These are phyloP conservation scores for Thinocorus orbignyianus DNA, from an alignment of 2,113 vertebrate species.

Conservation along the genomic window DNA sequence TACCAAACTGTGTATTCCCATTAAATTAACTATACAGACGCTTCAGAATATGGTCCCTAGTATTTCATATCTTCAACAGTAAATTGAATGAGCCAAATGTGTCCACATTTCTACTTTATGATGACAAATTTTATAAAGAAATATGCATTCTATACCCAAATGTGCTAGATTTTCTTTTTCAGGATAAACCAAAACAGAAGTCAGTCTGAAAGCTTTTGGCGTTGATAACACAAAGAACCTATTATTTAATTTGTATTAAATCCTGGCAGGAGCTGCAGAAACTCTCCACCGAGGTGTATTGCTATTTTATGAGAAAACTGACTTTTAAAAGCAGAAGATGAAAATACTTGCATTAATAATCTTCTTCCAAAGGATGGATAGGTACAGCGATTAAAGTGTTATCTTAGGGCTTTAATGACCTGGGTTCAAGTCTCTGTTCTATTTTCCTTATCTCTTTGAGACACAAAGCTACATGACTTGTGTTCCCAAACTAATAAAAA, in stretches of 20 bases:
- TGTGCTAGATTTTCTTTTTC: background rate
- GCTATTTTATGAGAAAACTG: background rate
- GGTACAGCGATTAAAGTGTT: conserved; percentile 52
- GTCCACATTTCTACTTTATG: background rate
- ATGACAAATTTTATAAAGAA: background rate
- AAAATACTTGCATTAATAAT: conserved; percentile 59
- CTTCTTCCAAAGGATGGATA: conserved; percentile 40
- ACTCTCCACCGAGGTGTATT: background rate
- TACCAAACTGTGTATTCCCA: background rate
- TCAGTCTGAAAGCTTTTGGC: background rate
- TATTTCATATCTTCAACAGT: background rate
- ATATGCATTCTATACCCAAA: background rate
- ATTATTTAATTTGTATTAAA: conserved; percentile 13
- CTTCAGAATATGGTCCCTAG: background rate
- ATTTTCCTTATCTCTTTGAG: conserved; percentile 50
- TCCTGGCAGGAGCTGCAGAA: background rate
- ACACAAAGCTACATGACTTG: conserved; percentile 47
- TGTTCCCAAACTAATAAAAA: conserved; percentile 50
- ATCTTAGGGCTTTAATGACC: conserved; percentile 47
- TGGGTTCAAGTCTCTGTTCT: conserved; percentile 46
- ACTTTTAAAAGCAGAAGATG: conserved; percentile 36
- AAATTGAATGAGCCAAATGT: background rate
- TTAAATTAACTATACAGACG: background rate
- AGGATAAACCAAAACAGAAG: background rate
- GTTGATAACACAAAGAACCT: background rate